Conservation (phyloP, 2,888 invertebrate genomes). For the Tetheella fluctuosa region DNA sequence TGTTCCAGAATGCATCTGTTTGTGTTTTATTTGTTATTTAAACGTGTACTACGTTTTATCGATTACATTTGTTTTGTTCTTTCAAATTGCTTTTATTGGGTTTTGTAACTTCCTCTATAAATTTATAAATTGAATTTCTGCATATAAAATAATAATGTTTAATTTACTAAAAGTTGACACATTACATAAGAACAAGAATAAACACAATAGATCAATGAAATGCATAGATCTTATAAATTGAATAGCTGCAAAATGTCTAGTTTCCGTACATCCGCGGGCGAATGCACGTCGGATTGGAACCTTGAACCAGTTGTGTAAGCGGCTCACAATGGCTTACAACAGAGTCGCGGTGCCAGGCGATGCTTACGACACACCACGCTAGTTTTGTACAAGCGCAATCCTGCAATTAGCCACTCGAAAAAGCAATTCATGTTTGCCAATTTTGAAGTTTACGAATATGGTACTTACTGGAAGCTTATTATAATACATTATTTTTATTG, state of each 20-base stretch:
- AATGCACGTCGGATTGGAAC: constrained; percentile 75
- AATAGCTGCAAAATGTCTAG: constrained; percentile 49
- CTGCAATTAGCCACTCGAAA: constrained; percentile 58
- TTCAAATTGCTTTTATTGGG: not conserved
- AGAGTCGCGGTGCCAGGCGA: constrained; percentile 69
- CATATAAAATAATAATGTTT: not conserved
- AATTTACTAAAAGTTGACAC: too few species aligned
- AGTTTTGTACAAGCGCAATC: constrained; percentile 49
- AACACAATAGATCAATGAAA: constrained; percentile 19
- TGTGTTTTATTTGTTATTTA: not conserved
- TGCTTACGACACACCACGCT: constrained; percentile 69
- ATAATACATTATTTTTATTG: not conserved
- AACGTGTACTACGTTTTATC: not conserved
- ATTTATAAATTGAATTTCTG: not conserved
- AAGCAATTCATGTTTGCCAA: constrained; percentile 20
- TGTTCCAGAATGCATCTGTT: not conserved
- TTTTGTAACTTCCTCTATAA: not conserved
- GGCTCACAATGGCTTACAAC: constrained; percentile 79
- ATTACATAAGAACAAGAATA: too few species aligned
- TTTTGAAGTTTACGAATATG: constrained; percentile 8
- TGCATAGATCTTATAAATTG: constrained; percentile 33
- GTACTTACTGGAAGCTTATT: not conserved
- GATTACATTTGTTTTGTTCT: not conserved
- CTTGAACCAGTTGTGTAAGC: constrained; percentile 83
- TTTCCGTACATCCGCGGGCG: constrained; percentile 80